Conservation (phyloP, 1,140 invertebrate genomes). For the Neotoxoptera formosana region DNA sequence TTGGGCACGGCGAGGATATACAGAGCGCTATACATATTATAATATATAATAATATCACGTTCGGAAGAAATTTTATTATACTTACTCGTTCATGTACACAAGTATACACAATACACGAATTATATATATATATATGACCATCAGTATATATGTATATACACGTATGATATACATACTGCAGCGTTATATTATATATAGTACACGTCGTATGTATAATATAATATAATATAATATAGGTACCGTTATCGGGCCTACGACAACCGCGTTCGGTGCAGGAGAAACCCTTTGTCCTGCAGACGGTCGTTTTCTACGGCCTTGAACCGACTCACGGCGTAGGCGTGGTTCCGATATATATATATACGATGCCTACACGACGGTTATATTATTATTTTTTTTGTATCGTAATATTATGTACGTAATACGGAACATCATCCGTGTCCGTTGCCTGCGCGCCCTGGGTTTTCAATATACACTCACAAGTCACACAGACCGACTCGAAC, state of each 20-base stretch:
- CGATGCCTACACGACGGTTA: background rate
- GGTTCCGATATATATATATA: background rate
- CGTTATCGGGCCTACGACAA: slow-evolving; percentile 28
- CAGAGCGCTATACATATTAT: background rate
- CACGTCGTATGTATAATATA: background rate
- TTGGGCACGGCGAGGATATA: background rate
- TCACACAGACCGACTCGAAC: background rate
- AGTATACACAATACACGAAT: no score
- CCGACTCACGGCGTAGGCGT: background rate
- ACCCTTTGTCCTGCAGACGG: slow-evolving; percentile 22
- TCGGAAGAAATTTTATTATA: background rate
- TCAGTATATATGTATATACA: no score
- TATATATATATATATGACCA: no score
- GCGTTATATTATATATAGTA: no score
- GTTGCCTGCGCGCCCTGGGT: background rate
- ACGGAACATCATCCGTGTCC: background rate
- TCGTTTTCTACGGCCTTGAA: slow-evolving; percentile 32
- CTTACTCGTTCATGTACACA: background rate
- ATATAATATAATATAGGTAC: background rate
- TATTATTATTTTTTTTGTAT: no score
- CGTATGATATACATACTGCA: background rate
- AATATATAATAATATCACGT: background rate
- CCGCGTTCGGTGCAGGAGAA: background rate
- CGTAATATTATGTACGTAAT: background rate
- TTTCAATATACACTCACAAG: background rate